Conservation (phyloP, 2,797 vertebrate species). For the Malacoctenus gilli region DNA sequence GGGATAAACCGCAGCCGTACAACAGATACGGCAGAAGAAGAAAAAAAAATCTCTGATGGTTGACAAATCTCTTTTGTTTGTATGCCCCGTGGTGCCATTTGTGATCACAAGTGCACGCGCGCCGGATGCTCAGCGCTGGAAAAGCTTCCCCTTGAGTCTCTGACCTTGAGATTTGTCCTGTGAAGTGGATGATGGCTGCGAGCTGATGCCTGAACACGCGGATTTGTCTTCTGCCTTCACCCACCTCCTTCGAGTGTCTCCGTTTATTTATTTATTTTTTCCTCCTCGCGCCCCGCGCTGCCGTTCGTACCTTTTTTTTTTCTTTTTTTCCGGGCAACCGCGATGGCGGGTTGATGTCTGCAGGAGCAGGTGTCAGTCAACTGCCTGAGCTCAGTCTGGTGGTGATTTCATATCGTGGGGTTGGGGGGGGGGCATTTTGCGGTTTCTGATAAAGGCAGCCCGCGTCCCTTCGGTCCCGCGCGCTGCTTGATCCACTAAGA, state of each 20-base stretch:
- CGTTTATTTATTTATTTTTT: conserved; percentile 10
- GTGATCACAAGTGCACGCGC: conserved; percentile 17
- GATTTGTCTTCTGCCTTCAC: conserved; percentile 19
- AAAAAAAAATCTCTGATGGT: conserved; percentile 10
- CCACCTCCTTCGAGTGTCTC: conserved; percentile 10
- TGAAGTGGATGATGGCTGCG: conserved; percentile 19
- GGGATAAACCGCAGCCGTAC: conserved; percentile 27
- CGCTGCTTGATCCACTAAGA: conserved; percentile 75
- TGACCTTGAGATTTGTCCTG: conserved; percentile 48
- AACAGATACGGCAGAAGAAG: conserved; percentile 16
- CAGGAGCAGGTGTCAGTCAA: conserved; percentile 39
- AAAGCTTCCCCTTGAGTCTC: not conserved
- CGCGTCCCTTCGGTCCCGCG: conserved; percentile 71
- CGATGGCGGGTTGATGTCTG: conserved; percentile 17
- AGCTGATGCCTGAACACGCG: conserved; percentile 9
- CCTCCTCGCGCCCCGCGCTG: too few species aligned
- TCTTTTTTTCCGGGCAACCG: conserved; percentile 13
- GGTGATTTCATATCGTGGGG: conserved; percentile 38
- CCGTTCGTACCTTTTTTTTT: too few species aligned
- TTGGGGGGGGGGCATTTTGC: too few species aligned
- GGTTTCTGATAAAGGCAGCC: conserved; percentile 70
- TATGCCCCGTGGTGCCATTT: not conserved
- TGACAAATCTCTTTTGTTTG: conserved; percentile 14
- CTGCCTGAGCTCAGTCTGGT: conserved; percentile 58
- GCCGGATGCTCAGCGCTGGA: conserved; percentile 11